These are phyloP conservation scores for Syrmaticus mikado DNA, from an alignment of 2,113 vertebrate genomes.

Conservation along the genomic window DNA sequence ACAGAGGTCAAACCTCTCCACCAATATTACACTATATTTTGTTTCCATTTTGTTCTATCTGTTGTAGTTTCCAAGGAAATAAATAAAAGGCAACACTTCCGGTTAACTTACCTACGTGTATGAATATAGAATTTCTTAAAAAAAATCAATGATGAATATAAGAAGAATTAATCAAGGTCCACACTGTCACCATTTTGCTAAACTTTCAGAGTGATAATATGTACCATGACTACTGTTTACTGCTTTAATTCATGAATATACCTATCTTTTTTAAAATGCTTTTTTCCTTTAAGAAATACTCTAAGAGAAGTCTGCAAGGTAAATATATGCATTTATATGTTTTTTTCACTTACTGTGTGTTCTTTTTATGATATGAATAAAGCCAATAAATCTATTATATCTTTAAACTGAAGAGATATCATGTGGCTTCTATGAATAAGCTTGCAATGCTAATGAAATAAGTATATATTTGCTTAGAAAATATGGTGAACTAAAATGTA, in stretches of 20 bases:
- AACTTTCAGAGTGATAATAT: constrained; percentile 4
- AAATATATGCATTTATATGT: background rate
- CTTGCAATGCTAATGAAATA: background rate
- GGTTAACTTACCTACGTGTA: too few relatives aligned
- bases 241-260: background rate
- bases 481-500: background rate
- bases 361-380: background rate
- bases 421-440: background rate
- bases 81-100: too few relatives aligned
- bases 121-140: background rate
- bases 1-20: too few relatives aligned
- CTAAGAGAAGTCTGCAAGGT: background rate
- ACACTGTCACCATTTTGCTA: background rate
- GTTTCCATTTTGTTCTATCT: too few relatives aligned
- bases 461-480: background rate
- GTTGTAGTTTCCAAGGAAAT: too few relatives aligned
- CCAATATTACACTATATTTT: too few relatives aligned
- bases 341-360: background rate
- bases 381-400: background rate
- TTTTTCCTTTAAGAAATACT: background rate
- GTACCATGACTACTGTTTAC: background rate
- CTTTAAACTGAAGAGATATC: background rate
- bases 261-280: background rate
- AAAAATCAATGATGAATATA: background rate
- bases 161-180: constrained; percentile 1